phyloP scores from a whole-genome alignment of 2,797 vertebrate species.

The Eulemur rubriventer region DNA sequence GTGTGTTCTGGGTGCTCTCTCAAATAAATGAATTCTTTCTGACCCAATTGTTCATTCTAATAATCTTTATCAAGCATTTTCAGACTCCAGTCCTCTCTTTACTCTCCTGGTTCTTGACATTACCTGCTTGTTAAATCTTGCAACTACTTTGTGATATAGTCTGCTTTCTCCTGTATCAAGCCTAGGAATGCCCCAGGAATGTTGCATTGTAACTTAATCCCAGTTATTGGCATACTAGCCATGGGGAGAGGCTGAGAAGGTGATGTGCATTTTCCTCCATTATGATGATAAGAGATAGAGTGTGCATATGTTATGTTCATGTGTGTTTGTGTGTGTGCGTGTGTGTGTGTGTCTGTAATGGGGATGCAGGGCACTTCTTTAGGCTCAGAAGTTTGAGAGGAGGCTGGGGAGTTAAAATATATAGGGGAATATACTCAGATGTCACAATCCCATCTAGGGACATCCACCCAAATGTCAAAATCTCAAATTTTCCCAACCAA shows the following conservation, averaged over 20 bases:
- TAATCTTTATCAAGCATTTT: neutral
- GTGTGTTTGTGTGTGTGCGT: neutral
- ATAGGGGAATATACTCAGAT: neutral
- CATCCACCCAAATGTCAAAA: neutral
- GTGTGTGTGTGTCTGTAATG: neutral
- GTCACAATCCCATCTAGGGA: neutral
- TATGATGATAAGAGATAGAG: accelerated
- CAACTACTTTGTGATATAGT: neutral
- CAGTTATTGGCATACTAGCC: neutral
- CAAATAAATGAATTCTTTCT: neutral
- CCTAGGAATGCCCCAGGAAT: neutral
- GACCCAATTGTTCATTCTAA: neutral
- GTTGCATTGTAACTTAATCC: neutral
- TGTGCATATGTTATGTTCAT: neutral
- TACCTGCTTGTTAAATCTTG: neutral
- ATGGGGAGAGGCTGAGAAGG: neutral
- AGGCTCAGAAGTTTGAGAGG: neutral
- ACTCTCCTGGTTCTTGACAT: neutral
- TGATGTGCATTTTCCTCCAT: neutral
- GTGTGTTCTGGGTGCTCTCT: neutral
- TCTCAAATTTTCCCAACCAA: neutral
- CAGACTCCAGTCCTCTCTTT: neutral
- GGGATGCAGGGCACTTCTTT: neutral
- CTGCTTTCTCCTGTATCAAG: neutral
- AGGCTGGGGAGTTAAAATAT: neutral